phyloP scores from a whole-genome alignment of 2,113 vertebrate species.

The Plectropomus leopardus region DNA sequence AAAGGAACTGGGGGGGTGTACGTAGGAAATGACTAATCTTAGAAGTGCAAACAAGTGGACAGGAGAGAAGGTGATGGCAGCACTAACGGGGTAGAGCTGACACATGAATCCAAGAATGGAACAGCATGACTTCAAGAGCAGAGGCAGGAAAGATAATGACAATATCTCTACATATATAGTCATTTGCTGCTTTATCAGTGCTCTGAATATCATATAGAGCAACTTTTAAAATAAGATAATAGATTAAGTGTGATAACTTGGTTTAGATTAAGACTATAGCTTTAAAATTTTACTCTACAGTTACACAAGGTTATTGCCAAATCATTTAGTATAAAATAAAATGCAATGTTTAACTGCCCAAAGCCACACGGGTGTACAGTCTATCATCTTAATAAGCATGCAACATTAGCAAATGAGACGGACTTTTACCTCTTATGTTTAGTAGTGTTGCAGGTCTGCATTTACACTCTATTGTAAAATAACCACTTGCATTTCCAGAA shows the following conservation, averaged over 20 bases:
- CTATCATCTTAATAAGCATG: not conserved
- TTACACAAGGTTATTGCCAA: not conserved
- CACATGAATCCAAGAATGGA: no score
- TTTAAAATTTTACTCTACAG: not conserved
- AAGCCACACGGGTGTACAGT: not conserved
- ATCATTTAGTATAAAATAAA: not conserved
- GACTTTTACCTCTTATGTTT: not conserved
- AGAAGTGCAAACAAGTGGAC: no score
- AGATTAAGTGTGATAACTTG: not conserved
- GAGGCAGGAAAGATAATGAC: no score
- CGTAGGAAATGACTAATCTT: no score
- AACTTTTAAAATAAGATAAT: not conserved
- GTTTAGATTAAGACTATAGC: not conserved
- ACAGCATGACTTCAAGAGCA: no score
- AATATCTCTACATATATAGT: no score
- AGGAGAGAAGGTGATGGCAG: no score
- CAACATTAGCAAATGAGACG: not conserved
- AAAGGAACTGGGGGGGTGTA: no score
- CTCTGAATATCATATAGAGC: no score
- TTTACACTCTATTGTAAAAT: not conserved
- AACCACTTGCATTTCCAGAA: conserved; percentile 4
- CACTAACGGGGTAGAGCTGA: no score
- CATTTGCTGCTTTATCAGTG: no score
- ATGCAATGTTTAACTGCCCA: not conserved
- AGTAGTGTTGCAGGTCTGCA: not conserved